Conservation (phyloP, 2,113 vertebrate genomes). For the Pelmatolapia mariae region DNA sequence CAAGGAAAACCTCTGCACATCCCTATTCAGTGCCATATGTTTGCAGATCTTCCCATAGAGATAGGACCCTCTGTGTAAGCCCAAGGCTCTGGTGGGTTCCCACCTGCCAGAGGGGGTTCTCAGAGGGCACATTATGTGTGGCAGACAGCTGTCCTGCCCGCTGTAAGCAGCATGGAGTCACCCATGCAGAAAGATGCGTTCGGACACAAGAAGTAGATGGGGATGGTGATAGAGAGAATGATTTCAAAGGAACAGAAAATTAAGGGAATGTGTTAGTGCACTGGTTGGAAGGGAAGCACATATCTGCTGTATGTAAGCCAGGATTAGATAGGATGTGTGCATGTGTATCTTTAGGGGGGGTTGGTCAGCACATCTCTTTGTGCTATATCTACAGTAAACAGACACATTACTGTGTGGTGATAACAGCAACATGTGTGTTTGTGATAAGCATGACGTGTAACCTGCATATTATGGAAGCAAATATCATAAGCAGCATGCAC, state of each 20-base stretch:
- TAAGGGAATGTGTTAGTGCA: not conserved
- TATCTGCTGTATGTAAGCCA: not conserved
- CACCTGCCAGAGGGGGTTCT: constrained; percentile 41
- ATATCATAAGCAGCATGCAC: not conserved
- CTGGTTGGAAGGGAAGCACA: not conserved
- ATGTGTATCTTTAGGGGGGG: not conserved
- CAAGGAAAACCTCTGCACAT: constrained; percentile 41
- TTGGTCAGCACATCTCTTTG: not conserved
- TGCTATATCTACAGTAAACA: not conserved
- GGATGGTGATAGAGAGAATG: not conserved
- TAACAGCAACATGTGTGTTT: not conserved
- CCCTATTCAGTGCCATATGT: constrained; percentile 60
- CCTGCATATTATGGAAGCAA: not conserved
- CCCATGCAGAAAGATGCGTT: constrained; percentile 52
- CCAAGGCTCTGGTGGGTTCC: not conserved
- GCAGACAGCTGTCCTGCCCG: constrained; percentile 53
- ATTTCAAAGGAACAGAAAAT: not conserved
- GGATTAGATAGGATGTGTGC: not conserved
- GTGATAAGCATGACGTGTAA: not conserved
- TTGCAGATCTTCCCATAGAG: constrained; percentile 42
- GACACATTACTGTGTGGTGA: not conserved
- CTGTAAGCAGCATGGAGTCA: constrained; percentile 7
- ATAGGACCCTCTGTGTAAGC: not conserved
- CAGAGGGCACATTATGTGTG: constrained; percentile 51
- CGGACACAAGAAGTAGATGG: constrained; percentile 5